A percentile compares a stretch with the other conserved stretches of the same genome.
These are phyloP conservation scores for Corythornis leucogaster DNA, from an alignment of 2,797 vertebrate genomes.

Conservation along the genomic window DNA sequence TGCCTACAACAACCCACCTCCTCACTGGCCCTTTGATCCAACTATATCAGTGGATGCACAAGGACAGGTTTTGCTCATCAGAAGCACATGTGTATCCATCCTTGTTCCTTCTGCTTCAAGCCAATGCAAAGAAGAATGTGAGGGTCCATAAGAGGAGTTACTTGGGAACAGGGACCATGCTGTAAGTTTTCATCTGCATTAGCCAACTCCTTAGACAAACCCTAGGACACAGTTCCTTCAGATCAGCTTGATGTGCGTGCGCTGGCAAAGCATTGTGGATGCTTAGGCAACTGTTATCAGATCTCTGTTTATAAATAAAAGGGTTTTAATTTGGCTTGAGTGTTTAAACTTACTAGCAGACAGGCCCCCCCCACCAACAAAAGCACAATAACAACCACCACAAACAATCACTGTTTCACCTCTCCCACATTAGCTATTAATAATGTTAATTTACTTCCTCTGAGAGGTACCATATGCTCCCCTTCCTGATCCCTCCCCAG, in stretches of 20 bases:
- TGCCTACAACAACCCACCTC: background rate
- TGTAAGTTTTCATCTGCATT: background rate
- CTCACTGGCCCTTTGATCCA: background rate
- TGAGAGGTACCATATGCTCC: slow-evolving; percentile 58
- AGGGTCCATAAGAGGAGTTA: accelerated
- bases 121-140: accelerated
- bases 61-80: background rate
- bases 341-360: slow-evolving; percentile 44
- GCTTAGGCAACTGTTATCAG: slow-evolving; percentile 50
- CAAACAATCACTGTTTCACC: slow-evolving; percentile 62
- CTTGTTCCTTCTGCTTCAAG: background rate
- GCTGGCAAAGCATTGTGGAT: slow-evolving; percentile 43
- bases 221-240: background rate
- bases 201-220: background rate
- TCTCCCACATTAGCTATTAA: slow-evolving; percentile 70
- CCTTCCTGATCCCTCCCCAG: slow-evolving; percentile 55
- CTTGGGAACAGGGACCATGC: accelerated
- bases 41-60: background rate
- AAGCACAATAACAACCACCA: slow-evolving; percentile 59
- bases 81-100: background rate
- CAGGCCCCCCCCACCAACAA: slow-evolving; percentile 33
- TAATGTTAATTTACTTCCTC: slow-evolving; percentile 72
- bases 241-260: background rate
- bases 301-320: slow-evolving; percentile 65
- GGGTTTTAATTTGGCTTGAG: slow-evolving; percentile 44